phyloP scores from a whole-genome alignment of 2,797 vertebrate species.

The Parauchenoglanis punctatus region DNA sequence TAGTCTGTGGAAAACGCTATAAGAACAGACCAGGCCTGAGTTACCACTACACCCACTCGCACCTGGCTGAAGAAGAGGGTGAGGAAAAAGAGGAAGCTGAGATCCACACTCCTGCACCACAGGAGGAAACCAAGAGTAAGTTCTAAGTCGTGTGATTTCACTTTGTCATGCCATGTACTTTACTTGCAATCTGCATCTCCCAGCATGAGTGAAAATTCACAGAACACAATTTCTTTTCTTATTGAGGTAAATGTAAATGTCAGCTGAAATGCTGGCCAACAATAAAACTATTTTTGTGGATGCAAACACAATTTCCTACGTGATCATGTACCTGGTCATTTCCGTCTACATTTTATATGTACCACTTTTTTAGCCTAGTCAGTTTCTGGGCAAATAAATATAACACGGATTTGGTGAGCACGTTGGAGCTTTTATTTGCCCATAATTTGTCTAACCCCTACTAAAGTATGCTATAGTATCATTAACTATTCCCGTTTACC shows the following conservation, averaged over 20 bases:
- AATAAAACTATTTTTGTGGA: neutral
- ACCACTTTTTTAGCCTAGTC: neutral
- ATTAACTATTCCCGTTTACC: neutral
- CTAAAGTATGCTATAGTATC: neutral
- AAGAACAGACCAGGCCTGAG: slow-evolving; percentile 95
- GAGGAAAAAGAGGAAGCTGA: slow-evolving; percentile 94
- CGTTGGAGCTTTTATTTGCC: neutral
- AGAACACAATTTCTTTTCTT: neutral
- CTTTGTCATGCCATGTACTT: neutral
- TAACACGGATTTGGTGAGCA: neutral
- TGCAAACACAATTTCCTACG: neutral
- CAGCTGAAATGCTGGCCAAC: neutral
- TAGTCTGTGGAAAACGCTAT: slow-evolving; percentile 96
- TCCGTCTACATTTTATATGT: neutral
- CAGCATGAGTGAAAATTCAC: neutral
- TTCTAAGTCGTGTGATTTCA: slow-evolving; percentile 13
- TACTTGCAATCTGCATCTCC: too few species aligned
- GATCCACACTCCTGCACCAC: slow-evolving; percentile 86
- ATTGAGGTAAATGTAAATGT: too few species aligned
- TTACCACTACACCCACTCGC: slow-evolving; percentile 96
- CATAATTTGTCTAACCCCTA: neutral
- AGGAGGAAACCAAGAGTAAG: slow-evolving; percentile 94
- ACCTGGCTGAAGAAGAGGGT: slow-evolving; percentile 95
- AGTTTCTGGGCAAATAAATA: slow-evolving; percentile 3
- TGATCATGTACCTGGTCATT: neutral